Conservation (phyloP, 2,113 vertebrate species). For the Calypte anna region DNA sequence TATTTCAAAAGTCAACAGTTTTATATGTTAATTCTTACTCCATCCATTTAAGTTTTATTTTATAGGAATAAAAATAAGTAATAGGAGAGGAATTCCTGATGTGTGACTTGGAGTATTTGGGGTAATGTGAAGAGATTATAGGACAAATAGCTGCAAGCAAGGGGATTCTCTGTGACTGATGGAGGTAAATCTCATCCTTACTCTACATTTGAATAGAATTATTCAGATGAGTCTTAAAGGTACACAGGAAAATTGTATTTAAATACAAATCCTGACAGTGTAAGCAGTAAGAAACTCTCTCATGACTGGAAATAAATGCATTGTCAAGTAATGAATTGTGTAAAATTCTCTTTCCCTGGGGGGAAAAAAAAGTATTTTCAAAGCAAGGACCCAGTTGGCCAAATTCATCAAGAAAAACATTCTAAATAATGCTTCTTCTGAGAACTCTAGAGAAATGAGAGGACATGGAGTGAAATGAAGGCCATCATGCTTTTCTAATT, state of each 20-base stretch:
- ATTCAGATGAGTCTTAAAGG: neutral
- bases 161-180: neutral
- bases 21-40: neutral
- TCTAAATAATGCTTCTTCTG: neutral
- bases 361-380: neutral
- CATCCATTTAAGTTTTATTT: neutral
- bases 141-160: neutral
- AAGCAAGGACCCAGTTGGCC: neutral
- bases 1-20: neutral
- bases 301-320: neutral
- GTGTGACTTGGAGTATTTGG: neutral
- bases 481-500: constrained; percentile 10
- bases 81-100: neutral
- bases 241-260: neutral
- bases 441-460: neutral
- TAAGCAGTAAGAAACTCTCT: neutral
- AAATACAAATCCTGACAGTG: neutral
- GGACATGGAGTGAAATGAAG: neutral
- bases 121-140: neutral
- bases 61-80: neutral
- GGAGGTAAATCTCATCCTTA: neutral
- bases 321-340: neutral
- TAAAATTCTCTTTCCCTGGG: neutral
- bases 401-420: neutral
- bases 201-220: neutral